A percentile compares a stretch with the other conserved stretches of the same genome.
Conservation (phyloP, 2,113 vertebrate genomes). For the Albula goreensis region DNA sequence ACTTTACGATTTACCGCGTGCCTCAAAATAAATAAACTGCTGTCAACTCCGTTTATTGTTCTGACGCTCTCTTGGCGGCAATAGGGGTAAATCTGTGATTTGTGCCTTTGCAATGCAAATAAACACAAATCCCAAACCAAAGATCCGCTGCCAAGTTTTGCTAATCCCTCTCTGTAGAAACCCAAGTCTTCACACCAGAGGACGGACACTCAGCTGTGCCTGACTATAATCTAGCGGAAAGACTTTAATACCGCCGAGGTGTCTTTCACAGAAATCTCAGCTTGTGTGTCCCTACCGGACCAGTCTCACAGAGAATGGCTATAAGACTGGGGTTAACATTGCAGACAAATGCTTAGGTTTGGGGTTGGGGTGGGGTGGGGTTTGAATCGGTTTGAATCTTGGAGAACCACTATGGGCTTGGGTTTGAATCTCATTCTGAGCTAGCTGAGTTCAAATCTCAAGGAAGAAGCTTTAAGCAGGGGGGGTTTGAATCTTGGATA, state of each 20-base stretch:
- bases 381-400: not conserved
- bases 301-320: not conserved
- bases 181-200: not conserved
- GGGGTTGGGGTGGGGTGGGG: not conserved
- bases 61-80: not conserved
- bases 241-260: not conserved
- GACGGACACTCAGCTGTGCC: not conserved
- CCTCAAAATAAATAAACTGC: not conserved
- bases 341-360: not conserved
- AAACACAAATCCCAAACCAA: not conserved
- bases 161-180: constrained; percentile 1
- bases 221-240: not conserved
- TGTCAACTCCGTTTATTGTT: not conserved
- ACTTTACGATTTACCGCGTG: not conserved
- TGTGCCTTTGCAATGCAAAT: not conserved
- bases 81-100: not conserved
- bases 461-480: no score
- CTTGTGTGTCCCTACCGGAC: not conserved
- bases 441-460: not conserved
- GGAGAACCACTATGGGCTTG: not conserved
- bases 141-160: not conserved
- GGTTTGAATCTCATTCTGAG: not conserved
- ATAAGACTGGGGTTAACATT: not conserved
- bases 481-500: no score
- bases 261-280: constrained; percentile 1